Evolutionary conservation across 1,140 invertebrate genomes (phyloP).

Genomic region (Andricus grossulariae): DNA sequence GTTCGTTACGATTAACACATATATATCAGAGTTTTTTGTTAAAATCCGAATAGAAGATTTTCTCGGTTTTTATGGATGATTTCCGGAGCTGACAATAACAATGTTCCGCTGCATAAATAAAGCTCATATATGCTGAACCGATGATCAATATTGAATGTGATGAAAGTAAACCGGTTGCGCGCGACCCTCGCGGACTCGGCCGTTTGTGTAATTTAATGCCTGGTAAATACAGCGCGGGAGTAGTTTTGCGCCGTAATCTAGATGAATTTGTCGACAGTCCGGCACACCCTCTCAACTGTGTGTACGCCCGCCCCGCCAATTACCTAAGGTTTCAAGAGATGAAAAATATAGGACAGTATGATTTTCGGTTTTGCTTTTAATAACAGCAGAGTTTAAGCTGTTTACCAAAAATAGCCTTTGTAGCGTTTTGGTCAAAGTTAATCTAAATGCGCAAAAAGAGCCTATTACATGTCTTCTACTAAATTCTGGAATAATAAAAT

Average conservation of each 20-base stretch:
- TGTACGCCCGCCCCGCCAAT: conserved; percentile 62
- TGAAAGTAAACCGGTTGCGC: conserved; percentile 72
- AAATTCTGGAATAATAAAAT: no score
- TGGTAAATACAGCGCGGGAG: conserved; percentile 68
- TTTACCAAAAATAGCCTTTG: no score
- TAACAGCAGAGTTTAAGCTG: no score
- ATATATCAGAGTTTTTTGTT: neutral
- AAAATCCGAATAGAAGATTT: conserved; percentile 28
- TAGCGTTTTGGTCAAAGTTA: no score
- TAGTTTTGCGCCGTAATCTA: conserved; percentile 73
- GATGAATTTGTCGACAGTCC: conserved; percentile 66
- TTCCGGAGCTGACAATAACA: conserved; percentile 57
- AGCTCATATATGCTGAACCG: conserved; percentile 57
- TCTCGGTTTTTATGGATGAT: conserved; percentile 41
- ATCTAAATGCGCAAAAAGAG: no score
- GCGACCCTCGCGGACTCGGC: conserved; percentile 60
- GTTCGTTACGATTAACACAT: no score
- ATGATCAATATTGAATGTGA: conserved; percentile 74
- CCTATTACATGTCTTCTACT: no score
- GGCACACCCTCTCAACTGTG: conserved; percentile 50
- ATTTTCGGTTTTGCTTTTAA: neutral
- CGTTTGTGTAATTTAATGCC: conserved; percentile 74
- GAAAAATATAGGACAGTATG: conserved; percentile 32
- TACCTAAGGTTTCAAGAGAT: conserved; percentile 48
- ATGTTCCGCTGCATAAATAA: conserved; percentile 70